Percentiles rank a stretch among this genome's conserved stretches.
phyloP scores from a whole-genome alignment of 1,140 invertebrate genomes.

The Drosophila bocqueti region DNA sequence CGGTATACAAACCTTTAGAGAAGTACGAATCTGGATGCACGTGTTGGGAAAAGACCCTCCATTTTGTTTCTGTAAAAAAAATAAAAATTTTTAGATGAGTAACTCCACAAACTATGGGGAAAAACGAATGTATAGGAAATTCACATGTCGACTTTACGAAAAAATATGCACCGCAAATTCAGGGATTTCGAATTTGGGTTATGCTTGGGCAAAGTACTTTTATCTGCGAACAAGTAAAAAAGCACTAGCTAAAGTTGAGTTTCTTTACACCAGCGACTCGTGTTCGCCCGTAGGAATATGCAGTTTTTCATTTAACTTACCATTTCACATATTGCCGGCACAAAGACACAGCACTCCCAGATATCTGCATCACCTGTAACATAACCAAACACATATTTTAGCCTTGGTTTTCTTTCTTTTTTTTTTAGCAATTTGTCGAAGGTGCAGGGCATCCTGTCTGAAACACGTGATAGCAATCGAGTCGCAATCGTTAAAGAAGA shows the following conservation, averaged over 20 bases:
- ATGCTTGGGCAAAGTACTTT: conserved; percentile 80
- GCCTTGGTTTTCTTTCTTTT: not conserved
- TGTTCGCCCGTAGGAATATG: conserved; percentile 38
- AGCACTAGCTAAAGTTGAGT: conserved; percentile 81
- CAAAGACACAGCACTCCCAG: not conserved
- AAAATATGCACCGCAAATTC: conserved; percentile 83
- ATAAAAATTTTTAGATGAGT: not conserved
- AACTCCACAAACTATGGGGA: not conserved
- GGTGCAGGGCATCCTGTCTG: conserved; percentile 2
- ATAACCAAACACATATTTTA: not conserved
- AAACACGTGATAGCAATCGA: conserved; percentile 51
- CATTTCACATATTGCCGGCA: conserved; percentile 13
- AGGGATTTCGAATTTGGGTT: conserved; percentile 70
- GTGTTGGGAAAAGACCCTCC: not conserved
- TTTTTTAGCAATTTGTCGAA: conserved; percentile 23
- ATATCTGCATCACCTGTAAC: conserved; percentile 43
- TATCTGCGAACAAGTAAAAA: conserved; percentile 78
- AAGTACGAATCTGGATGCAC: not conserved
- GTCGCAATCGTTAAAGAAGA: conserved; percentile 8
- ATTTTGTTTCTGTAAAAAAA: conserved; percentile 23
- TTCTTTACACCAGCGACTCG: conserved; percentile 84
- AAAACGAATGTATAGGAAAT: not conserved
- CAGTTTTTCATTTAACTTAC: conserved; percentile 21
- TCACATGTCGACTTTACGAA: conserved; percentile 67
- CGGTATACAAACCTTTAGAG: not conserved